These are phyloP conservation scores for Pterostichus madidus DNA, from an alignment of 2,888 invertebrate species.

Conservation along the genomic window DNA sequence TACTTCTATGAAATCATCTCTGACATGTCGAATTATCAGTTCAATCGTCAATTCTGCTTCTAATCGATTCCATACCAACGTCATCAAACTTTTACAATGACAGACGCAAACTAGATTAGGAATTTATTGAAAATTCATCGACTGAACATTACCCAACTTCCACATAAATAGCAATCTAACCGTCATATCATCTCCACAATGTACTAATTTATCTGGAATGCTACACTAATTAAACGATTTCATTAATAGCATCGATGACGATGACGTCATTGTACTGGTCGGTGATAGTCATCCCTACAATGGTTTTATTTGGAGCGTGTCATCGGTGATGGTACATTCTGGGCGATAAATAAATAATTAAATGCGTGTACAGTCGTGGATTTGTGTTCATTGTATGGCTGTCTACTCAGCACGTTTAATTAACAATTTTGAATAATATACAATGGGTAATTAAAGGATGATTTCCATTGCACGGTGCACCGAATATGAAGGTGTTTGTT, in stretches of 20 bases:
- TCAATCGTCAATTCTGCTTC: no score
- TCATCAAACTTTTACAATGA: not conserved
- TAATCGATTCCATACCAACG: no score
- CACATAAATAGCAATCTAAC: not conserved
- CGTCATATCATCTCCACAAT: constrained; percentile 1
- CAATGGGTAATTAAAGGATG: constrained; percentile 12
- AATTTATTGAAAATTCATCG: constrained; percentile 17
- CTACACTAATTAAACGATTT: constrained; percentile 39
- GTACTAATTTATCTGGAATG: constrained; percentile 28
- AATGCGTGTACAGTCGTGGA: constrained; percentile 7
- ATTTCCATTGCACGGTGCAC: not conserved
- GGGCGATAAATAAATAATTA: constrained; percentile 39
- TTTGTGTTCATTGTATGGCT: constrained; percentile 17
- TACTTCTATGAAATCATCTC: no score
- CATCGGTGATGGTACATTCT: not conserved
- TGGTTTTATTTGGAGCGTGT: constrained; percentile 13
- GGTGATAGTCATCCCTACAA: constrained; percentile 12
- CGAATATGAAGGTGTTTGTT: not conserved
- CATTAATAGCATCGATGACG: constrained; percentile 12
- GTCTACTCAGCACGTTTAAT: not conserved
- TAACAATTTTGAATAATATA: constrained; percentile 44
- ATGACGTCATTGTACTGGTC: constrained; percentile 8
- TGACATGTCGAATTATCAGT: no score
- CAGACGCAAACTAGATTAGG: not conserved
- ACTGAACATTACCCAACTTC: constrained; percentile 20